phyloP scores from a whole-genome alignment of 1,140 invertebrate species.

The Macrobrachium nipponense region DNA sequence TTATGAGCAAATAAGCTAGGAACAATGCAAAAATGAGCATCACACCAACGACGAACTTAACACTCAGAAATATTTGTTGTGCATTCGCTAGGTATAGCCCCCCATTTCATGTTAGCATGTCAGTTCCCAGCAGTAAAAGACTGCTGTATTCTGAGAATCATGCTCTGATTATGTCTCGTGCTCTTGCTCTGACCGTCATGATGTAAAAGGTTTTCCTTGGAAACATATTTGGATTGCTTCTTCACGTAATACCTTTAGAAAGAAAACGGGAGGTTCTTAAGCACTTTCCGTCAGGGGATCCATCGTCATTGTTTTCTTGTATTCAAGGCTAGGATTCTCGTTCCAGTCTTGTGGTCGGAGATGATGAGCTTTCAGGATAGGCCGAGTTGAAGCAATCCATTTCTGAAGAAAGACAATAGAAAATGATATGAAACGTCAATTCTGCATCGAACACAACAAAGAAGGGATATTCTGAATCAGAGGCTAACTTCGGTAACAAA shows the following conservation, averaged over 20 bases:
- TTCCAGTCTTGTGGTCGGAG: slow-evolving; percentile 62
- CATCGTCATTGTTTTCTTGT: slow-evolving; percentile 63
- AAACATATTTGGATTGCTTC: not conserved
- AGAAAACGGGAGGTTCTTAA: not conserved
- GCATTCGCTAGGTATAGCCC: no score
- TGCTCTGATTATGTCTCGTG: no score
- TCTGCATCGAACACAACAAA: not conserved
- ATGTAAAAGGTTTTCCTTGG: not conserved
- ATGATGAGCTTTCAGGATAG: slow-evolving; percentile 63
- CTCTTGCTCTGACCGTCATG: not conserved
- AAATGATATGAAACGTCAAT: not conserved
- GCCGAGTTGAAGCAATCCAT: slow-evolving; percentile 63
- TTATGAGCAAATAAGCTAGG: no score
- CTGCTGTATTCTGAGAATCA: no score
- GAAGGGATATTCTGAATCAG: no score
- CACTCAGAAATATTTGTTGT: no score
- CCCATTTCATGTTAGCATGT: no score
- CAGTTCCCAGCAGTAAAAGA: no score
- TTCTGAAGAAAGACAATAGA: slow-evolving; percentile 38
- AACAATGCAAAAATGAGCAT: no score
- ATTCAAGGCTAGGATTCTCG: slow-evolving; percentile 54
- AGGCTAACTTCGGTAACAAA: no score
- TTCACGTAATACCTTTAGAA: not conserved
- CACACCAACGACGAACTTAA: no score
- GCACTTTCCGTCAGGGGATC: slow-evolving; percentile 60